Percentiles rank a stretch among this genome's conserved stretches.
phyloP scores from a whole-genome alignment of 2,888 invertebrate genomes.

The Dilophus febrilis region DNA sequence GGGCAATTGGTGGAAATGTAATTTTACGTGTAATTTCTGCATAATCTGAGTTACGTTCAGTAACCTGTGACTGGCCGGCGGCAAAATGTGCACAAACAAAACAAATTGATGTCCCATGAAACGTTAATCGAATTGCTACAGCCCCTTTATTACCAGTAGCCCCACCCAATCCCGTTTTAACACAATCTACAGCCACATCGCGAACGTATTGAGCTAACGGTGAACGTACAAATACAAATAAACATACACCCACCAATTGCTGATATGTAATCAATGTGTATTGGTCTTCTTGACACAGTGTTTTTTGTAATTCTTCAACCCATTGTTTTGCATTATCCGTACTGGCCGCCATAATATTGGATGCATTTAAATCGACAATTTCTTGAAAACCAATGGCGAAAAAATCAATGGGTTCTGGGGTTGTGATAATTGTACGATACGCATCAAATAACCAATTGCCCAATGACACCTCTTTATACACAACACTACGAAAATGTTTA shows the following conservation, averaged over 20 bases:
- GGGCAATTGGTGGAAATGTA: slow-evolving; percentile 46
- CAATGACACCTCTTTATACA: slow-evolving; percentile 73
- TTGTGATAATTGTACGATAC: slow-evolving; percentile 35
- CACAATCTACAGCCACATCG: slow-evolving; percentile 87
- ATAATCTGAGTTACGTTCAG: slow-evolving; percentile 91
- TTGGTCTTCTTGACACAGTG: slow-evolving; percentile 66
- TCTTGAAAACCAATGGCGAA: slow-evolving; percentile 98
- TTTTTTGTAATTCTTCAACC: slow-evolving; percentile 89
- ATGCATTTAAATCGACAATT: slow-evolving; percentile 96
- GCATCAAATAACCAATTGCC: slow-evolving; percentile 84
- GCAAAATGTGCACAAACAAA: slow-evolving; percentile 99
- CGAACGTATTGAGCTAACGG: slow-evolving; percentile 75
- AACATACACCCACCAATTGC: slow-evolving; percentile 92
- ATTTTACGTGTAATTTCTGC: slow-evolving; percentile 86
- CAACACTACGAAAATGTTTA: slow-evolving; percentile 92
- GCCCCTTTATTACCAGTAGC: slow-evolving; percentile 96
- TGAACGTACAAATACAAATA: slow-evolving; percentile 85
- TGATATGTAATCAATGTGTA: slow-evolving; percentile 86
- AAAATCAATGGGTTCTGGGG: slow-evolving; percentile 55
- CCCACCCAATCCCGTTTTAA: slow-evolving; percentile 96
- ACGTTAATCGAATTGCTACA: slow-evolving; percentile 77
- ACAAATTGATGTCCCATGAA: slow-evolving; percentile 86
- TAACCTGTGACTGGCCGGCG: slow-evolving; percentile 91
- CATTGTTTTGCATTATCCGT: slow-evolving; percentile 80
- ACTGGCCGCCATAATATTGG: slow-evolving; percentile 92